Conservation (phyloP, 2,888 invertebrate species). For the Anaspis maculata region DNA sequence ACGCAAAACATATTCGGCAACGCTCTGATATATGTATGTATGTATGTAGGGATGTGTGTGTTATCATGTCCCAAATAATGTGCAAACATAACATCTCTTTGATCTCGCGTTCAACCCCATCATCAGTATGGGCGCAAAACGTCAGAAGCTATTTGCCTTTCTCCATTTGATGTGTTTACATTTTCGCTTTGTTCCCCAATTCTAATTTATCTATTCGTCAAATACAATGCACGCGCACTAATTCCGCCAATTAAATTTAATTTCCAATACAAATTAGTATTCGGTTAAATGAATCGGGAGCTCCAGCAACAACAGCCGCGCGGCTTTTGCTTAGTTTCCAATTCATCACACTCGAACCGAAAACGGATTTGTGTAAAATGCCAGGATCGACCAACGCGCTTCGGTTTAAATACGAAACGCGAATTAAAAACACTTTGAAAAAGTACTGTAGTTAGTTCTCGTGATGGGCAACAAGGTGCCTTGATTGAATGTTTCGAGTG, state of each 20-base stretch:
- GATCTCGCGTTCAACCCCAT: too few species aligned
- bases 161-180: constrained; percentile 13
- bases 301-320: too few species aligned
- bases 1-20: constrained; percentile 9
- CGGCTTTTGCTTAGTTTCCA: too few species aligned
- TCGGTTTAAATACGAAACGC: too few species aligned
- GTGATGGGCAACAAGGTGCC: too few species aligned
- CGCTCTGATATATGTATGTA: neutral
- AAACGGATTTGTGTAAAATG: too few species aligned
- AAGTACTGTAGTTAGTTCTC: too few species aligned
- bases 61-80: constrained; percentile 13
- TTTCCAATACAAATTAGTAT: constrained; percentile 1
- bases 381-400: too few species aligned
- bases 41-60: neutral
- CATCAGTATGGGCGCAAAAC: constrained; percentile 5
- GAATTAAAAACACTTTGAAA: too few species aligned
- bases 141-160: constrained; percentile 13
- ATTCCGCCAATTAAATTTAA: constrained; percentile 1
- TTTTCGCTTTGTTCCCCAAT: constrained; percentile 11
- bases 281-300: too few species aligned
- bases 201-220: constrained; percentile 8
- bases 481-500: too few species aligned
- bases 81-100: constrained; percentile 13
- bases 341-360: too few species aligned
- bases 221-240: constrained; percentile 4